Evolutionary conservation across 1,140 invertebrate genomes (phyloP).

Genomic region (Bombus pyrosoma): DNA sequence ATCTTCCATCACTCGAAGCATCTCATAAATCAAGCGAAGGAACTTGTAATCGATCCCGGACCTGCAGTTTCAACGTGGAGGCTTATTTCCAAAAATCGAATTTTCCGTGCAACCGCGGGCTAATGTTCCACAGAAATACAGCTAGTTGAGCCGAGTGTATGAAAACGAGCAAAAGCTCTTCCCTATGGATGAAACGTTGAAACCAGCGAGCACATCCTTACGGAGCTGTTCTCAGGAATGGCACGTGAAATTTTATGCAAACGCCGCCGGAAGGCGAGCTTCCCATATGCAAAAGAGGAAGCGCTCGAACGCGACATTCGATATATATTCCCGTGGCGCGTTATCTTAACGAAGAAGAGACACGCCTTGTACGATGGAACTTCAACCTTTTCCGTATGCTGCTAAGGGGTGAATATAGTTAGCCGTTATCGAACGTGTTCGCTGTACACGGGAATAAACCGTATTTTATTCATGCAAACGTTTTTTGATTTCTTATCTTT

Average conservation of each 20-base stretch:
- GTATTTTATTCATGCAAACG: background rate
- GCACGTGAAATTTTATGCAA: conserved; percentile 56
- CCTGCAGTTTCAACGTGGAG: background rate
- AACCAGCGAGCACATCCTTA: background rate
- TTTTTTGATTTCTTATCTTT: background rate
- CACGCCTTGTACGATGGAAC: background rate
- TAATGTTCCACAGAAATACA: conserved; percentile 13
- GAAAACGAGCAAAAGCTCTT: background rate
- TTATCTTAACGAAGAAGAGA: conserved; percentile 44
- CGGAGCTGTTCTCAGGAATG: conserved; percentile 12
- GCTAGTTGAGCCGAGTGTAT: no score
- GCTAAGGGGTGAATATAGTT: background rate
- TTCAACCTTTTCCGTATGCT: background rate
- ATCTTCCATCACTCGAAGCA: background rate
- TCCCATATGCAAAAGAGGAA: conserved; percentile 2
- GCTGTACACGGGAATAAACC: background rate
- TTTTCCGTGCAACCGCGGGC: background rate
- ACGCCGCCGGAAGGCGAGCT: conserved; percentile 8
- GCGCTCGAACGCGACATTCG: conserved; percentile 23
- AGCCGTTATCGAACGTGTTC: background rate
- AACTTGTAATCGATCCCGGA: background rate
- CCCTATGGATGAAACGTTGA: conserved; percentile 33
- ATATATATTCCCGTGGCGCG: conserved; percentile 25
- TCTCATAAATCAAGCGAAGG: background rate
- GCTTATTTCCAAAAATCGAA: conserved; percentile 31